These are phyloP conservation scores for Acheta domesticus DNA, from an alignment of 2,888 invertebrate species.

Conservation along the genomic window DNA sequence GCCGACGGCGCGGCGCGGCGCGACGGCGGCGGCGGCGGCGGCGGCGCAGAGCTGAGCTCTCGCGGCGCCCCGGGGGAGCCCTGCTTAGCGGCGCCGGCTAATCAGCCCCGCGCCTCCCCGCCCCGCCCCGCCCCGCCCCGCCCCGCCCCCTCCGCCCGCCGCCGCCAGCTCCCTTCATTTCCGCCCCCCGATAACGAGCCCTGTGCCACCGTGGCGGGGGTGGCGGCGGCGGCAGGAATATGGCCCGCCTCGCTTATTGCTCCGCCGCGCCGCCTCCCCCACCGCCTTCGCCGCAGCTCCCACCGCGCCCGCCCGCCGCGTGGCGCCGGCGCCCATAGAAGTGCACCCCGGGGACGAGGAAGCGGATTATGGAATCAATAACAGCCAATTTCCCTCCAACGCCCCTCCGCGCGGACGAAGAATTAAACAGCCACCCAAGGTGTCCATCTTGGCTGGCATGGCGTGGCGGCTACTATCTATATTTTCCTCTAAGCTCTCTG, in stretches of 20 bases:
- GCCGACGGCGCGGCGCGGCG: too few relatives aligned
- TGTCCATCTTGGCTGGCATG: too few relatives aligned
- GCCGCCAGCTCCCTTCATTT: background rate
- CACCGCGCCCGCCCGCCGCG: background rate
- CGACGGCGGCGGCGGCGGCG: too few relatives aligned
- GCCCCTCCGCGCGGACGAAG: background rate
- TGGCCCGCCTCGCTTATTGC: background rate
- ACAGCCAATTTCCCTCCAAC: background rate
- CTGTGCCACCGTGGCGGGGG: background rate
- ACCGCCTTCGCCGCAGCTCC: background rate
- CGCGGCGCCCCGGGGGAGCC: conserved; percentile 1
- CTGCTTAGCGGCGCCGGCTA: background rate
- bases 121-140: background rate
- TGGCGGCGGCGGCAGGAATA: too few relatives aligned
- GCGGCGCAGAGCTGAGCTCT: too few relatives aligned
- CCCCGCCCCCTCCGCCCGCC: background rate
- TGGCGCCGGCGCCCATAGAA: background rate
- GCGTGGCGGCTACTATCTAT: too few relatives aligned
- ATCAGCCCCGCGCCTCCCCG: background rate
- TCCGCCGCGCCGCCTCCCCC: background rate
- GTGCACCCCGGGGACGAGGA: background rate
- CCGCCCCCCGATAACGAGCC: background rate
- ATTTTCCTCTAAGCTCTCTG: too few relatives aligned
- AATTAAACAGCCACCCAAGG: background rate
- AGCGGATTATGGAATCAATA: conserved; percentile 9